These are phyloP conservation scores for Cyanoderma ruficeps DNA, from an alignment of 2,113 vertebrate genomes.

Conservation along the genomic window DNA sequence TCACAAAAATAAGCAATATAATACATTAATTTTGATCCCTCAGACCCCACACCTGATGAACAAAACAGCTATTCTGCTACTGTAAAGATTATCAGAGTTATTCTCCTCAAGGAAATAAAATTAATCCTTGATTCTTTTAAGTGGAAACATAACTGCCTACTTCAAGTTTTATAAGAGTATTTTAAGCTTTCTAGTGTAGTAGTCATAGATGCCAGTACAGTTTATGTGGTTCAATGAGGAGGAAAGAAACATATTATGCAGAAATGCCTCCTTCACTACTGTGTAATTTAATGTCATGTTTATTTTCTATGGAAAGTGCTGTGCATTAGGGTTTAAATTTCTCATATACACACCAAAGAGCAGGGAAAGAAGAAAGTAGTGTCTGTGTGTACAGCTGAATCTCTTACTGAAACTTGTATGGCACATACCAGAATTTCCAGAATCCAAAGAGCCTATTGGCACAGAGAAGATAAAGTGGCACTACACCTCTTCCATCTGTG, in stretches of 20 bases:
- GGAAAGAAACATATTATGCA: not conserved
- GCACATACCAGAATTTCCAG: not conserved
- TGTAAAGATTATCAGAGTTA: not conserved
- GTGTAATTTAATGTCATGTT: not conserved
- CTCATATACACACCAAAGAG: not conserved
- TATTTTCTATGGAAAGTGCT: not conserved
- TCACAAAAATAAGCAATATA: not conserved
- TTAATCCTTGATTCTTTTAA: not conserved
- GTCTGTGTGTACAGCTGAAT: not conserved
- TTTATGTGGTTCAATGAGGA: not conserved
- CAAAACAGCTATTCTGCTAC: not conserved
- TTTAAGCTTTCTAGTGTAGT: not conserved
- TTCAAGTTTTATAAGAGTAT: not conserved
- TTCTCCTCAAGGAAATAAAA: not conserved
- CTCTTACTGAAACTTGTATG: not conserved
- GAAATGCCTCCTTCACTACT: not conserved
- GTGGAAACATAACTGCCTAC: not conserved
- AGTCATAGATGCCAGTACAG: not conserved
- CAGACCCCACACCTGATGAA: not conserved
- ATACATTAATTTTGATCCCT: not conserved
- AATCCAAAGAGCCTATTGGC: not conserved
- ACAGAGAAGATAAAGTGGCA: not conserved
- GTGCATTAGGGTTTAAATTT: not conserved
- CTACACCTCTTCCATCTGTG: not conserved
- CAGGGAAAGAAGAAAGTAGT: not conserved